These are phyloP conservation scores for Pristionchus mayeri DNA, from an alignment of 2,888 invertebrate genomes.

Conservation along the genomic window DNA sequence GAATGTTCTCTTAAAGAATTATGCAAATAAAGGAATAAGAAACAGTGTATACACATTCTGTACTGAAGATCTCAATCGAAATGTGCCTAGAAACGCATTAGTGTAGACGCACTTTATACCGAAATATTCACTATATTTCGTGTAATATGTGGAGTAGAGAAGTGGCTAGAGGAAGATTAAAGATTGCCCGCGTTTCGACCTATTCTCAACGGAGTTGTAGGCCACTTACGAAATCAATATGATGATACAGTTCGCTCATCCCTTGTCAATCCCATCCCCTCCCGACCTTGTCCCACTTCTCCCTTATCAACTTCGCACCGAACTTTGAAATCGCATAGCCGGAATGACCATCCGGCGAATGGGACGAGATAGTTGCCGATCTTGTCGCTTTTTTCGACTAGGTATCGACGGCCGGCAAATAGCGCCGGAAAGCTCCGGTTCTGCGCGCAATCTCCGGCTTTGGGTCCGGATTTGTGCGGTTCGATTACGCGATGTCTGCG, in stretches of 20 bases:
- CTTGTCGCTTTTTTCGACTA: too few species aligned
- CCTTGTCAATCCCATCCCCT: not conserved
- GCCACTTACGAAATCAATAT: not conserved
- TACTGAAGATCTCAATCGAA: too few species aligned
- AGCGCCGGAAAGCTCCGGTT: not conserved
- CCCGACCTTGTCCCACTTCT: constrained; percentile 30
- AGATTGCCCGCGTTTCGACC: too few species aligned
- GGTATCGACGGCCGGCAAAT: not conserved
- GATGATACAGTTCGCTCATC: not conserved
- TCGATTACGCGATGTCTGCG: too few species aligned
- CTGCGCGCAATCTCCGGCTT: not conserved
- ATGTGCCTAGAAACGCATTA: too few species aligned
- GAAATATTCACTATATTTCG: too few species aligned
- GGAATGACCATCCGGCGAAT: not conserved
- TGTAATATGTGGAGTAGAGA: too few species aligned
- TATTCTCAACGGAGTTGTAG: too few species aligned
- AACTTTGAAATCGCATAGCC: not conserved
- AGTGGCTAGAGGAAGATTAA: too few species aligned
- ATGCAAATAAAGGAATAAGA: not conserved
- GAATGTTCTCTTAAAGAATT: not conserved
- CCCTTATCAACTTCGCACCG: not conserved
- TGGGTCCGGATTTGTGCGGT: not conserved
- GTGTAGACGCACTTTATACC: too few species aligned
- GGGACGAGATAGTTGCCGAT: too few species aligned
- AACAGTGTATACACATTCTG: too few species aligned